A percentile compares a stretch with the other conserved stretches of the same genome.
phyloP scores from a whole-genome alignment of 2,797 vertebrate species.

The Merluccius polli region DNA sequence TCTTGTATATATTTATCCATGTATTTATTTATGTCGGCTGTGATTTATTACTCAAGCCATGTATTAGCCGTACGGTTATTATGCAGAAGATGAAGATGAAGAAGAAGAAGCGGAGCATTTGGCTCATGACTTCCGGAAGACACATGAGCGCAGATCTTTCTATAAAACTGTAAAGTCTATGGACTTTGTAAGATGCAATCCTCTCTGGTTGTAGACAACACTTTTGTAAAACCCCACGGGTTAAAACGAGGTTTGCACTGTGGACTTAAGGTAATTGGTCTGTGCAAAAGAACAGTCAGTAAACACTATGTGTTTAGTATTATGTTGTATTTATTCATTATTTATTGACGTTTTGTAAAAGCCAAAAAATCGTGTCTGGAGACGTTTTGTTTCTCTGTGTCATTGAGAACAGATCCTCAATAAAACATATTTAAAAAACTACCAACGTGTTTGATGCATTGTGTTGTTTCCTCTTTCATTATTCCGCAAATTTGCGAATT shows the following conservation, averaged over 20 bases:
- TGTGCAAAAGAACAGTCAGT: slow-evolving; percentile 75
- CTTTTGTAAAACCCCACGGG: slow-evolving; percentile 80
- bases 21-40: slow-evolving; percentile 37
- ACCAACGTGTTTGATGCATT: slow-evolving; percentile 11
- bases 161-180: slow-evolving; percentile 53
- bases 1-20: slow-evolving; percentile 12
- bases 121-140: slow-evolving; percentile 39
- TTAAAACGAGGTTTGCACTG: slow-evolving; percentile 78
- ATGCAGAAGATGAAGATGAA: slow-evolving; percentile 4
- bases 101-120: slow-evolving; percentile 37
- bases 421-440: slow-evolving; percentile 54
- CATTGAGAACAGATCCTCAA: slow-evolving; percentile 34
- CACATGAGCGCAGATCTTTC: slow-evolving; percentile 59
- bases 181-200: slow-evolving; percentile 68
- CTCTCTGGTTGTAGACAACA: slow-evolving; percentile 78
- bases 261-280: slow-evolving; percentile 76
- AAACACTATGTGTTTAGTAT: slow-evolving; percentile 79
- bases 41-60: slow-evolving; percentile 10
- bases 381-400: slow-evolving; percentile 21
- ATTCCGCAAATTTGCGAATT: not conserved
- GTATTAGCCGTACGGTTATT: slow-evolving; percentile 18
- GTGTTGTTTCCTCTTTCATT: slow-evolving; percentile 22
- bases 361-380: slow-evolving; percentile 2
- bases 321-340: not conserved
- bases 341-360: slow-evolving; percentile 22